A percentile compares a stretch with the other conserved stretches of the same genome.
These are phyloP conservation scores for Lochmaea capreae DNA, from an alignment of 2,888 invertebrate genomes.

Conservation along the genomic window DNA sequence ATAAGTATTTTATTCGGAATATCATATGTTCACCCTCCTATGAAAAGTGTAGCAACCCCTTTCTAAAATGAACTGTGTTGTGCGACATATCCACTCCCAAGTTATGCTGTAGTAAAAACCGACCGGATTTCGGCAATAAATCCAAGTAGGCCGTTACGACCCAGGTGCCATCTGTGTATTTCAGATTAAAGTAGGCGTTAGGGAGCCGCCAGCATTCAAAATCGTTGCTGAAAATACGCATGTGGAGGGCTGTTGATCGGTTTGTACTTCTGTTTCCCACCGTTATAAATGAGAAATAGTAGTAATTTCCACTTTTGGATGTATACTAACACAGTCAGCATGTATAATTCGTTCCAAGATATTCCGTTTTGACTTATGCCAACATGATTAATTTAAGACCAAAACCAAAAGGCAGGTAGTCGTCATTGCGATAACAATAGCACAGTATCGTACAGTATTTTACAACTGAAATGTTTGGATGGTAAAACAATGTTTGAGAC, in stretches of 20 bases:
- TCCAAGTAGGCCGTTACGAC: conserved; percentile 50
- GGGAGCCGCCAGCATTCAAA: conserved; percentile 50
- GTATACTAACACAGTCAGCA: too few relatives aligned
- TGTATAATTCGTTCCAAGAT: too few relatives aligned
- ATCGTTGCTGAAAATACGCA: conserved; percentile 46
- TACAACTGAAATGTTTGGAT: too few relatives aligned
- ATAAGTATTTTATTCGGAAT: conserved; percentile 28
- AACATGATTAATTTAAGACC: too few relatives aligned
- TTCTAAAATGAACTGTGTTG: conserved; percentile 46
- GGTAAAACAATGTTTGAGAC: too few relatives aligned
- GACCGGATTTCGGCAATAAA: conserved; percentile 47
- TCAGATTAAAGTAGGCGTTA: conserved; percentile 47
- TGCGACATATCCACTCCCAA: conserved; percentile 49
- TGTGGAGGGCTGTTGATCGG: conserved; percentile 6
- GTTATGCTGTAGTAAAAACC: conserved; percentile 45
- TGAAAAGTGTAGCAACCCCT: conserved; percentile 33
- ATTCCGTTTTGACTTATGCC: too few relatives aligned
- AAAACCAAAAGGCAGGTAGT: too few relatives aligned
- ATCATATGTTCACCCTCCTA: conserved; percentile 31
- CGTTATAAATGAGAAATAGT: background rate
- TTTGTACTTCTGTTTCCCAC: background rate
- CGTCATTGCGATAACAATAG: too few relatives aligned
- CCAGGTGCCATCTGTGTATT: conserved; percentile 52
- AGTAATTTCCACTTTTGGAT: too few relatives aligned
- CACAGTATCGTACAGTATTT: too few relatives aligned